Evolutionary conservation across 1,140 invertebrate species (phyloP).

Genomic region (Drosophila virilis): DNA sequence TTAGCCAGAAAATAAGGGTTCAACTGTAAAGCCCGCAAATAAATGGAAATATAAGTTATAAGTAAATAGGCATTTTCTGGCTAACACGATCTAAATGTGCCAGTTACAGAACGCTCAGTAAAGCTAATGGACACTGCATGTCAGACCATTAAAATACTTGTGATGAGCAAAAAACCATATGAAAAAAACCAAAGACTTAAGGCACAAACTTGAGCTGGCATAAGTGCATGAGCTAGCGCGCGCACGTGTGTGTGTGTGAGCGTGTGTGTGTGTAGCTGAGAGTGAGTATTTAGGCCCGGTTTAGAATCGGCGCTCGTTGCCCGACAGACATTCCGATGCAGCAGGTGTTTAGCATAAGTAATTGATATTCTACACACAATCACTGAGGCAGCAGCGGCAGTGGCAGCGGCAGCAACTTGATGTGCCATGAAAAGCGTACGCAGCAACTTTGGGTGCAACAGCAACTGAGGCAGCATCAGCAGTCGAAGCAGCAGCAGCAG

Average conservation of each 20-base stretch:
- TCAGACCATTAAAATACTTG: slow-evolving; percentile 13
- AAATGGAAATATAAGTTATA: too few species aligned
- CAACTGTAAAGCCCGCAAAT: too few species aligned
- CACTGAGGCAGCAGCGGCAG: slow-evolving; percentile 35
- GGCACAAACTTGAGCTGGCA: slow-evolving; percentile 64
- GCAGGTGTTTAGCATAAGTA: slow-evolving; percentile 84
- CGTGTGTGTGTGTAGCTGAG: slow-evolving; percentile 7
- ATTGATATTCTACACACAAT: slow-evolving; percentile 84
- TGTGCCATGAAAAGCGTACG: slow-evolving; percentile 37
- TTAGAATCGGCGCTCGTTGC: slow-evolving; percentile 61
- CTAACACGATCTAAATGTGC: background rate
- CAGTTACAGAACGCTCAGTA: background rate
- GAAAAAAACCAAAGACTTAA: slow-evolving; percentile 72
- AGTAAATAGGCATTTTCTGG: too few species aligned
- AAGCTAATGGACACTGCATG: background rate
- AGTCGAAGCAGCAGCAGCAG: background rate
- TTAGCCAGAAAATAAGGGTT: too few species aligned
- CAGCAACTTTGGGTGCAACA: slow-evolving; percentile 28
- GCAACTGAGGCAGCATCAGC: slow-evolving; percentile 1
- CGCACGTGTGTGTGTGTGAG: background rate
- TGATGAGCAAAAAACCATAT: slow-evolving; percentile 7
- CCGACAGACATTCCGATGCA: slow-evolving; percentile 80
- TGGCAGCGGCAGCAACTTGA: slow-evolving; percentile 15
- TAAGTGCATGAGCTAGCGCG: slow-evolving; percentile 14
- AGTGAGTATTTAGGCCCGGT: slow-evolving; percentile 73